Conservation (phyloP, 2,113 vertebrate genomes). For the Dolichotis patagonum region DNA sequence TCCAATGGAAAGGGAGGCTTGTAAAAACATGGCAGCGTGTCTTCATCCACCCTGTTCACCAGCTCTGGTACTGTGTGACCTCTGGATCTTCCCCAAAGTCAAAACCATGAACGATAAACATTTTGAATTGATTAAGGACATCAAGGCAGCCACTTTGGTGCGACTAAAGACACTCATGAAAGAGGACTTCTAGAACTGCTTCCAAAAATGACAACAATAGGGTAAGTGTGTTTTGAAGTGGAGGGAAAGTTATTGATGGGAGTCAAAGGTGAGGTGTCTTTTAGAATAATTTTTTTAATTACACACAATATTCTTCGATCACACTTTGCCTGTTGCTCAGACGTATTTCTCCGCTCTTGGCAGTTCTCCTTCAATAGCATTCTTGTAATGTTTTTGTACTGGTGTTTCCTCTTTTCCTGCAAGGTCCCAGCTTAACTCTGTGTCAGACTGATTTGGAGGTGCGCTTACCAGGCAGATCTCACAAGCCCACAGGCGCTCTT, state of each 20-base stretch:
- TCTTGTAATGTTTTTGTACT: neutral
- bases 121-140: neutral
- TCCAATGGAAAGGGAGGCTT: neutral
- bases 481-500: constrained; percentile 61
- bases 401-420: neutral
- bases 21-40: neutral
- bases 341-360: neutral
- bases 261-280: neutral
- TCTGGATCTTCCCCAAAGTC: neutral
- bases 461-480: constrained; percentile 43
- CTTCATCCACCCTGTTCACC: neutral
- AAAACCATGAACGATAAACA: neutral
- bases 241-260: neutral
- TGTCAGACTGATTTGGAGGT: neutral
- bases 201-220: neutral
- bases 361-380: neutral
- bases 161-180: neutral
- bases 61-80: neutral
- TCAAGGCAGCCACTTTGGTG: neutral
- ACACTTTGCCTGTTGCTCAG: neutral
- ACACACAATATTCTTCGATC: neutral
- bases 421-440: neutral
- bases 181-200: neutral
- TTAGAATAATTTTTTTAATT: neutral
- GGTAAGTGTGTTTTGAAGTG: neutral